phyloP scores from a whole-genome alignment of 2,113 vertebrate species.

The Columba janthina region DNA sequence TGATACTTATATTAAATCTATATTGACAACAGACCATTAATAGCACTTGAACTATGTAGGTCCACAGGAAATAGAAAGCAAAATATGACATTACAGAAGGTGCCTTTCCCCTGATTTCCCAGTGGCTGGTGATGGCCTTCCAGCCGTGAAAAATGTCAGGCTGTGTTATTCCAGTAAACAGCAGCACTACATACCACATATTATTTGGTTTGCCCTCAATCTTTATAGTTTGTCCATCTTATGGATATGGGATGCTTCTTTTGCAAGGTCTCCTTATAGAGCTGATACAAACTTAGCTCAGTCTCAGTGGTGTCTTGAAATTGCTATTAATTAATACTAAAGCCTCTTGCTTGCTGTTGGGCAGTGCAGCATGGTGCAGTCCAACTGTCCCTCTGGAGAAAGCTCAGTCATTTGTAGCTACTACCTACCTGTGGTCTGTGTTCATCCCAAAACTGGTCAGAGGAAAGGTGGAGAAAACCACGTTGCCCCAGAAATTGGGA shows the following conservation, averaged over 20 bases:
- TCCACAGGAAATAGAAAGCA: not conserved
- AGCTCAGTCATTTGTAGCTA: not conserved
- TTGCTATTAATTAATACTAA: not conserved
- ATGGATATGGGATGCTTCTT: not conserved
- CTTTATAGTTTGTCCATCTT: not conserved
- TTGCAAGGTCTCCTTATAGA: not conserved
- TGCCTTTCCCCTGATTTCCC: not conserved
- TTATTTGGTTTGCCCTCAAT: not conserved
- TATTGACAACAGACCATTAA: not conserved
- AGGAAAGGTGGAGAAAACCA: not conserved
- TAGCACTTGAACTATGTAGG: not conserved
- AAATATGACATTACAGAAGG: not conserved
- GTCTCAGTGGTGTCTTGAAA: not conserved
- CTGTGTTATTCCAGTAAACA: not conserved
- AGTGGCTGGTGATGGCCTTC: not conserved
- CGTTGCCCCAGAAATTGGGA: not conserved
- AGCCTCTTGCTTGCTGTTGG: not conserved
- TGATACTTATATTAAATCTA: not conserved
- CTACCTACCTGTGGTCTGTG: not conserved
- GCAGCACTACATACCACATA: accelerated
- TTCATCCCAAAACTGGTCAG: not conserved
- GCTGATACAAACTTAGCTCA: not conserved
- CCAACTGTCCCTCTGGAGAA: not conserved
- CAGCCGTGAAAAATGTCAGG: not conserved
- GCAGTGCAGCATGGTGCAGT: not conserved